Evolutionary conservation across 2,113 vertebrate species (phyloP), one percentile per base, ranked within the genome.

Genomic region (Amphiprion ocellaris): DNA sequence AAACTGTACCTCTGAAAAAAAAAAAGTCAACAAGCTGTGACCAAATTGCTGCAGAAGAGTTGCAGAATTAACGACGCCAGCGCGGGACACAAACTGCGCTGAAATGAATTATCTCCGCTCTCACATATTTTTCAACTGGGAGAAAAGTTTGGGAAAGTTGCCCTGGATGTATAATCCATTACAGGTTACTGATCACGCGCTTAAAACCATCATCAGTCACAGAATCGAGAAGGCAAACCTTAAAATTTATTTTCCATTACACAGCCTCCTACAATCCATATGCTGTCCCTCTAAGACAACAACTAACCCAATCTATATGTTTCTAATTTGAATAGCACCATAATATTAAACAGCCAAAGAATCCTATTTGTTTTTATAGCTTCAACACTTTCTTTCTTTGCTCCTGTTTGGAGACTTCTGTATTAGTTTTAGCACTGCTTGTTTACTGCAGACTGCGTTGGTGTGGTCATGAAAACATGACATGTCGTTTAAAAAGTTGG

Each of bases 21-120:
- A 33, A 64, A 73, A 85, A 82, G 69, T 71, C 78, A 83, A 79
- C 82, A 90, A 60, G 69, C 82, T 82, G 82, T 77, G 72, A 88
- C 76, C 69, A 50, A 56, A 55, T 21, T 54, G 66, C 70, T 72
- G 80, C 21, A 56, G 60, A 76, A 44, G 41, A 69, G 65, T 75
- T 41, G 46, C 33, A 47, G 69, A 86, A 86, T 64, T 55, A 84
- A 84, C 53, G 49, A 80, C 15, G 63, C 58, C 10, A 47, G 21
- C n/a, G 60, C 26, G 5, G 52, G 50, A 85, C 64, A 61, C 62
- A 68, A 69, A 76, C 55, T 8, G 61, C 0, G 3, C 49, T 61
- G 54, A n/a, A 70, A 83, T 87, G 53, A 85, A 69, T 79, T 47
- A 80, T 80, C 66, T 68, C 19, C 46, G 55, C 71, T 74, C 71